These are phyloP conservation scores for Sphecodes monilicornis DNA, from an alignment of 2,888 invertebrate genomes.

Conservation along the genomic window DNA sequence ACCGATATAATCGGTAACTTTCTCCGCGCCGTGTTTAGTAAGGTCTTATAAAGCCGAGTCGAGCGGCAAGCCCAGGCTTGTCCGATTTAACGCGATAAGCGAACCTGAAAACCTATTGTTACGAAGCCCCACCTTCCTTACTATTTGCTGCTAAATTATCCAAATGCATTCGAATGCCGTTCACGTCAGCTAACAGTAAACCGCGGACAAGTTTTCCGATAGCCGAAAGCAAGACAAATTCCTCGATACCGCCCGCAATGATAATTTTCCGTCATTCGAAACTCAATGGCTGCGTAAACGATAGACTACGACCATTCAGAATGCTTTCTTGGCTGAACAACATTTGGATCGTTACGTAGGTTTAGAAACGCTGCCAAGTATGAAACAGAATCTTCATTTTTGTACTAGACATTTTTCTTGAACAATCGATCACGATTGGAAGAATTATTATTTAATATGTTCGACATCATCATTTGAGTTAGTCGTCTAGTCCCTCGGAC, in stretches of 20 bases:
- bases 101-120: constrained; percentile 69
- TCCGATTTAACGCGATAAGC: constrained; percentile 66
- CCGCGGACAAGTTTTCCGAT: constrained; percentile 47
- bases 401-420: no score
- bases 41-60: constrained; percentile 58
- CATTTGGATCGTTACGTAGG: not conserved
- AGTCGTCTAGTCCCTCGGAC: no score
- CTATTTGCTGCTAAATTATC: constrained; percentile 62
- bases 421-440: not conserved
- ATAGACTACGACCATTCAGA: not conserved
- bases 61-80: constrained; percentile 55
- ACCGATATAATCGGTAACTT: constrained; percentile 64
- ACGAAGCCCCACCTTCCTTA: constrained; percentile 42
- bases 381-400: not conserved
- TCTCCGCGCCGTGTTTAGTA: constrained; percentile 56
- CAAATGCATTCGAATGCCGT: constrained; percentile 67
- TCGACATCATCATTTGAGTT: not conserved
- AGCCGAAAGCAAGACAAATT: constrained; percentile 65
- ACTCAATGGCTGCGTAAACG: not conserved
- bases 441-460: not conserved
- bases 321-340: not conserved
- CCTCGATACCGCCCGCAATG: constrained; percentile 29
- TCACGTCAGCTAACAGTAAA: constrained; percentile 61
- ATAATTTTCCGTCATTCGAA: constrained; percentile 26
- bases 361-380: not conserved